Evolutionary conservation across 2,113 vertebrate genomes (phyloP).

Genomic region (Nicator chloris): DNA sequence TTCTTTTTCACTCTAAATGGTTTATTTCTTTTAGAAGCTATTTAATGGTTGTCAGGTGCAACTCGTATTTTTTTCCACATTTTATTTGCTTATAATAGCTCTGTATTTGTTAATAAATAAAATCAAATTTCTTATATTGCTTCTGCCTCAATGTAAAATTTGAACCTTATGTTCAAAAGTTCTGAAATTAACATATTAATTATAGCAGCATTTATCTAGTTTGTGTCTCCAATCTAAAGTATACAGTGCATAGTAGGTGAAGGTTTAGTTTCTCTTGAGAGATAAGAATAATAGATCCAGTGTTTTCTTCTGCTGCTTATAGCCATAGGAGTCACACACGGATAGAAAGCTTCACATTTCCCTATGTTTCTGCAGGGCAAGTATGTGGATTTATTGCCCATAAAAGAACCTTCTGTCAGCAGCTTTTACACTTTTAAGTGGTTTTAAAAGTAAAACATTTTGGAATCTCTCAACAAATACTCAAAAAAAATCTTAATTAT

Average conservation of each 20-base stretch:
- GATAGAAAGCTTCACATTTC: not conserved
- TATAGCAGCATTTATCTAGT: not conserved
- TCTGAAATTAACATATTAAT: not conserved
- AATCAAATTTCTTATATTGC: not conserved
- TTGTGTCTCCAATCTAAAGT: not conserved
- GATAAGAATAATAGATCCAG: not conserved
- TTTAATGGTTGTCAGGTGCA: not conserved
- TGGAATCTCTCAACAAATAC: not conserved
- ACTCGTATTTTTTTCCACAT: not conserved
- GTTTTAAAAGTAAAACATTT: conserved; percentile 6
- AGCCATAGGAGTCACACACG: not conserved
- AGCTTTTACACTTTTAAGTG: not conserved
- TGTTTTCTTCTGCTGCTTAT: not conserved
- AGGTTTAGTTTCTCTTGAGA: not conserved
- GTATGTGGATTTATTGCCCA: not conserved
- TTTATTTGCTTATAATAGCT: not conserved
- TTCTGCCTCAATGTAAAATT: not conserved
- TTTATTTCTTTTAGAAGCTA: not conserved
- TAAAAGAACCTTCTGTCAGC: not conserved
- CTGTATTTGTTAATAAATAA: not conserved
- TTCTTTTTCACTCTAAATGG: not conserved
- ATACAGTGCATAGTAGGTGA: not conserved
- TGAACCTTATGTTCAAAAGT: not conserved
- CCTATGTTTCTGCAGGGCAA: not conserved
- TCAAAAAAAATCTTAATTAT: not conserved